phyloP scores from a whole-genome alignment of 1,140 invertebrate genomes.

The Meloidogyne floridensis region DNA sequence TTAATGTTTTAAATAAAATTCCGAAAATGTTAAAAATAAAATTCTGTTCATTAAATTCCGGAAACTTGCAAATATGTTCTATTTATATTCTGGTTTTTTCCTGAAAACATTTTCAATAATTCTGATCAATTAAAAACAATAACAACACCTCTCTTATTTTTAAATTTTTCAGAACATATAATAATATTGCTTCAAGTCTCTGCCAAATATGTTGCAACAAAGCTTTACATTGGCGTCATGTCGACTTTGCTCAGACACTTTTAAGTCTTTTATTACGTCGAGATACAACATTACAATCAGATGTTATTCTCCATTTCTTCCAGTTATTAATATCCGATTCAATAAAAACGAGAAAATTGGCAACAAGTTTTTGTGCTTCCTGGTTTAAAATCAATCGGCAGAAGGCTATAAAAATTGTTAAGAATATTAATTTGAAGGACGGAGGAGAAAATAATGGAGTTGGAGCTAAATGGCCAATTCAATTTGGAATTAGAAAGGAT shows the following conservation, averaged over 20 bases:
- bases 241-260: constrained; percentile 76
- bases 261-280: constrained; percentile 75
- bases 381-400: constrained; percentile 79
- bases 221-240: constrained; percentile 76
- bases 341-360: constrained; percentile 73
- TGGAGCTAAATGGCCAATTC: constrained; percentile 50
- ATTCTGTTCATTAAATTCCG: no score
- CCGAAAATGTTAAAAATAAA: background rate
- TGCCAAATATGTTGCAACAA: constrained; percentile 34
- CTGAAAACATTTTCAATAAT: no score
- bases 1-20: no score
- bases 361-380: constrained; percentile 71
- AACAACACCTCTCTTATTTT: background rate
- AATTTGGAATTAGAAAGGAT: constrained; percentile 71
- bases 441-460: constrained; percentile 17
- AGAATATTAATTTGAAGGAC: constrained; percentile 3
- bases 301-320: constrained; percentile 74
- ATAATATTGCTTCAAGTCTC: background rate
- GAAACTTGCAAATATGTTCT: no score
- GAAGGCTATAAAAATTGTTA: constrained; percentile 71
- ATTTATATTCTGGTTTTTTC: no score
- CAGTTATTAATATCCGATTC: constrained; percentile 77
- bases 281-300: constrained; percentile 73
- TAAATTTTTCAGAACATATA: constrained; percentile 7
- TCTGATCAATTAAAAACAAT: no score